Evolutionary conservation across 1,140 invertebrate genomes (phyloP).

Genomic region (Trachelipus rathkii): DNA sequence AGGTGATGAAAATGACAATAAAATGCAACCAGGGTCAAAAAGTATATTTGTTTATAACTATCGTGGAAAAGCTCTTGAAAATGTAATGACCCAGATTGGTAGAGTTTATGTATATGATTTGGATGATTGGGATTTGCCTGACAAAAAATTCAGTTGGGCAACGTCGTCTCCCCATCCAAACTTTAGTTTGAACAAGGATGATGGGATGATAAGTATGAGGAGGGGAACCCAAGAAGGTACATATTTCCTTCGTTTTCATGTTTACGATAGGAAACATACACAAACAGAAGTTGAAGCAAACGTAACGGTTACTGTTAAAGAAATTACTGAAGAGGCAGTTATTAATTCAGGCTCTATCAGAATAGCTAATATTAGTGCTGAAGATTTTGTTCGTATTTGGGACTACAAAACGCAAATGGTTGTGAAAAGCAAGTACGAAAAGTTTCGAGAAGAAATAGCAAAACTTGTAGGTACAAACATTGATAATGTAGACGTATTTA

Average conservation of each 20-base stretch:
- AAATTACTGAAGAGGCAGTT: slow-evolving; percentile 91
- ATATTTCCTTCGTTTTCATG: slow-evolving; percentile 79
- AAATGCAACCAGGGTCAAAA: slow-evolving; percentile 92
- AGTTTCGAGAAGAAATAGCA: slow-evolving; percentile 71
- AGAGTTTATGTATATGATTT: slow-evolving; percentile 92
- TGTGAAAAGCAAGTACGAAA: slow-evolving; percentile 78
- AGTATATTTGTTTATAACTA: slow-evolving; percentile 97
- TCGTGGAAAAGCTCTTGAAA: slow-evolving; percentile 56
- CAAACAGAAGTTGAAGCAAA: slow-evolving; percentile 68
- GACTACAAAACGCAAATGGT: slow-evolving; percentile 80
- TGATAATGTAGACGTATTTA: slow-evolving; percentile 93
- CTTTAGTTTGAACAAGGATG: slow-evolving; percentile 82
- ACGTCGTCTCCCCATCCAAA: slow-evolving; percentile 66
- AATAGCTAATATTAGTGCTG: slow-evolving; percentile 88
- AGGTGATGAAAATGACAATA: slow-evolving; percentile 92
- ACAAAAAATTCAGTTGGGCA: slow-evolving; percentile 93
- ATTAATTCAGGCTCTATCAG: slow-evolving; percentile 90
- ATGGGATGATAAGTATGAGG: slow-evolving; percentile 91
- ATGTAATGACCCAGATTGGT: slow-evolving; percentile 87
- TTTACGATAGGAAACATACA: slow-evolving; percentile 88
- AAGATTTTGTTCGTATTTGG: slow-evolving; percentile 92
- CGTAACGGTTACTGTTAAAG: slow-evolving; percentile 85
- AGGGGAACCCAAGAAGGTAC: slow-evolving; percentile 80
- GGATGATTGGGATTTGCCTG: slow-evolving; percentile 95
- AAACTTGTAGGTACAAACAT: slow-evolving; percentile 74